Conservation (phyloP, 2,888 invertebrate species). For the Pecten maximus region DNA sequence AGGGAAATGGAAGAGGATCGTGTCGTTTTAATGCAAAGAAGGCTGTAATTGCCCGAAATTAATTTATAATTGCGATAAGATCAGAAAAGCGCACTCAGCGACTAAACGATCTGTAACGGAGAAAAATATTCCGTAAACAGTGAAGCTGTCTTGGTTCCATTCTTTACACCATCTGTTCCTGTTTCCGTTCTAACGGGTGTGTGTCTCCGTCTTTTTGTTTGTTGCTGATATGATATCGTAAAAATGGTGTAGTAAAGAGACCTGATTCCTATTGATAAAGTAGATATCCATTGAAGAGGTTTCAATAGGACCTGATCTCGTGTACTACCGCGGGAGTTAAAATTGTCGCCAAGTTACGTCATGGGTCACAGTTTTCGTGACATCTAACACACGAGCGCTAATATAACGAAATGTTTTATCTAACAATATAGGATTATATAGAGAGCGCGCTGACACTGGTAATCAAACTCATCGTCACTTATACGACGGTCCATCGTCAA, state of each 20-base stretch:
- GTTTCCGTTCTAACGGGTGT: background rate
- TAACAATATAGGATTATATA: background rate
- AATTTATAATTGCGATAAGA: conserved; percentile 48
- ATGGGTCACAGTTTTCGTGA: background rate
- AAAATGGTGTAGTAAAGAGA: background rate
- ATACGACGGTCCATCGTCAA: background rate
- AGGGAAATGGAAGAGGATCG: conserved; percentile 19
- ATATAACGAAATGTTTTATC: background rate
- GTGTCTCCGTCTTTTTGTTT: background rate
- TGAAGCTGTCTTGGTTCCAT: background rate
- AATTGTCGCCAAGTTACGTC: background rate
- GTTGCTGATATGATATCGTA: conserved; percentile 13
- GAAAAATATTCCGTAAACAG: conserved; percentile 10
- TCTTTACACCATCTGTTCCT: conserved; percentile 31
- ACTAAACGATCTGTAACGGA: background rate
- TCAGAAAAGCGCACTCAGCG: conserved; percentile 22
- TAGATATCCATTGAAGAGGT: background rate
- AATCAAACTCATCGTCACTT: background rate
- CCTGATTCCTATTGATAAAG: background rate
- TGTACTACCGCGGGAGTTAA: background rate
- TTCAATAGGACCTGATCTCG: background rate
- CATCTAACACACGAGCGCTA: background rate
- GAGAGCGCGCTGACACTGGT: background rate
- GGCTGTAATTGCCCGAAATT: conserved; percentile 48
- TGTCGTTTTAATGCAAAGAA: conserved; percentile 36